Conservation (phyloP, 2,113 vertebrate genomes). For the Gracilinanus agilis region DNA sequence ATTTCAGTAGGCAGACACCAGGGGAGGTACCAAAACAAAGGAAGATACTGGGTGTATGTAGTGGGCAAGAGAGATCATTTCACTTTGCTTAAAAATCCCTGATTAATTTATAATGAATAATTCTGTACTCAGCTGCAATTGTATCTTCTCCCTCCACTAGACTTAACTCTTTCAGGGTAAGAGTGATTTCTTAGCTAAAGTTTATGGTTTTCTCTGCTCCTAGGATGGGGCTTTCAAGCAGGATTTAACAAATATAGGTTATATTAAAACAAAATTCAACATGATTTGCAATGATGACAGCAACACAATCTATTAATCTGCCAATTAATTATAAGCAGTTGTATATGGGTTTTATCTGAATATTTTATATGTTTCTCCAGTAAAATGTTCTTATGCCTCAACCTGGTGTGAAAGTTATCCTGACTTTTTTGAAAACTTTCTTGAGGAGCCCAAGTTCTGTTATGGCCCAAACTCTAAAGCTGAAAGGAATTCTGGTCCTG, state of each 20-base stretch:
- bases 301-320: constrained; percentile 50
- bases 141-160: not conserved
- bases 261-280: not conserved
- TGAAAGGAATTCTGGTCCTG: not conserved
- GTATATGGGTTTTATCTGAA: not conserved
- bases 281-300: constrained; percentile 61
- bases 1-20: not conserved
- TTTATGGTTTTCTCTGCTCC: not conserved
- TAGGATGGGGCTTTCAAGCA: not conserved
- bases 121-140: not conserved
- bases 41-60: not conserved
- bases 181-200: not conserved
- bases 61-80: not conserved
- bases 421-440: not conserved
- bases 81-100: not conserved
- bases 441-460: not conserved
- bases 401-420: not conserved
- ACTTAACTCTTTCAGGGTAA: not conserved
- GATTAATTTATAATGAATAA: not conserved
- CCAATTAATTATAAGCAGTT: constrained; percentile 39
- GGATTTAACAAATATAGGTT: not conserved
- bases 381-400: not conserved
- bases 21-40: not conserved
- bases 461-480: not conserved
- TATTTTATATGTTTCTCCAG: not conserved